A percentile compares a stretch with the other conserved stretches of the same genome.
Conservation (phyloP, 2,888 invertebrate species). For the Conomelus anceps region DNA sequence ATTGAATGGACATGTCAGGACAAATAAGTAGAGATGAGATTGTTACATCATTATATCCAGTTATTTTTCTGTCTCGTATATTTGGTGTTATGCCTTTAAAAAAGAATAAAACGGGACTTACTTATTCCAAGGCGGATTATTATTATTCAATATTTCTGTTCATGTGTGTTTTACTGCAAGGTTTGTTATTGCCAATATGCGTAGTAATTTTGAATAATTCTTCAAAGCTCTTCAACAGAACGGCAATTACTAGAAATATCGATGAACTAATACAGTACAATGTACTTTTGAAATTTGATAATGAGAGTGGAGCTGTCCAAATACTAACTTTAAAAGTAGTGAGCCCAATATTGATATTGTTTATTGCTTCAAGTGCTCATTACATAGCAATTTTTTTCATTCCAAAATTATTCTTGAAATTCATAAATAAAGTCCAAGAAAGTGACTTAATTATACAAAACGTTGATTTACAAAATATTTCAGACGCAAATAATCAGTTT, state of each 20-base stretch:
- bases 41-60: neutral
- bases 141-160: neutral
- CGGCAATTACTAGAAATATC: neutral
- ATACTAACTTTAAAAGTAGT: neutral
- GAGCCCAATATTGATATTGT: neutral
- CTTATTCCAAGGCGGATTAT: neutral
- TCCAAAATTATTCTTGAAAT: neutral
- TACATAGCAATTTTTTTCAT: neutral
- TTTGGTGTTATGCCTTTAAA: neutral
- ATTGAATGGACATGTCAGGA: neutral
- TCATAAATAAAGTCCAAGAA: neutral
- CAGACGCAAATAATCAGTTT: neutral
- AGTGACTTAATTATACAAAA: neutral
- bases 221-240: neutral
- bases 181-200: neutral
- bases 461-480: neutral
- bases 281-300: neutral
- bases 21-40: neutral
- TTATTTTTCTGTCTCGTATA: neutral
- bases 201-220: neutral
- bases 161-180: neutral
- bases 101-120: neutral
- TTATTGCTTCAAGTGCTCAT: neutral
- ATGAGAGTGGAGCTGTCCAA: neutral
- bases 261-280: neutral